phyloP scores from a whole-genome alignment of 2,888 invertebrate species.

The Drosophila falleni region DNA sequence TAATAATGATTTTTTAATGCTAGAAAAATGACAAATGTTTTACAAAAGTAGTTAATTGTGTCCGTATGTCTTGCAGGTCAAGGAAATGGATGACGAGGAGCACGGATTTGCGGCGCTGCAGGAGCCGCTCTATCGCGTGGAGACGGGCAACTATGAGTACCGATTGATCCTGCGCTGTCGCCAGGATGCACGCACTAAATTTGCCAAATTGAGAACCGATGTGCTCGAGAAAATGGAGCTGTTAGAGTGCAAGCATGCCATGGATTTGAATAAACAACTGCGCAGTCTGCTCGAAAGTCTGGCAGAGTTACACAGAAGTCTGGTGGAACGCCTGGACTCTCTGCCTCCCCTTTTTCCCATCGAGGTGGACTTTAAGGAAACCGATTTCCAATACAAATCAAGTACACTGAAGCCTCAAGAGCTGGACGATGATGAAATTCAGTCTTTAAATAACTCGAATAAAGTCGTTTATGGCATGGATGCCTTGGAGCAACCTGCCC shows the following conservation, averaged over 20 bases:
- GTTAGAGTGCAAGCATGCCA: slow-evolving; percentile 98
- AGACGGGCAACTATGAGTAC: slow-evolving; percentile 99
- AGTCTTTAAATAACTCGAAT: slow-evolving; percentile 39
- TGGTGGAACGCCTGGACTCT: slow-evolving; percentile 91
- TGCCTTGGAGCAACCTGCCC: slow-evolving; percentile 80
- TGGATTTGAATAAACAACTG: slow-evolving; percentile 95
- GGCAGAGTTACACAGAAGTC: slow-evolving; percentile 89
- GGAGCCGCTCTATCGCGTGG: slow-evolving; percentile 98
- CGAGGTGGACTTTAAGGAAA: slow-evolving; percentile 96
- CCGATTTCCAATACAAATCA: slow-evolving; percentile 95
- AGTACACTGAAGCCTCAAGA: slow-evolving; percentile 82
- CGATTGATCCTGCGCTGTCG: slow-evolving; percentile 97
- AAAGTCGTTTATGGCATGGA: slow-evolving; percentile 76
- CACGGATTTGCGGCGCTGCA: slow-evolving; percentile 96
- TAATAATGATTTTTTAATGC: too few relatives aligned
- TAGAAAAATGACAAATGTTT: too few relatives aligned
- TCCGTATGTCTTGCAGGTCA: slow-evolving; percentile 86
- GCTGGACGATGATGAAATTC: slow-evolving; percentile 81
- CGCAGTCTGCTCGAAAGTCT: slow-evolving; percentile 94
- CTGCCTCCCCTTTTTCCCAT: slow-evolving; percentile 94
- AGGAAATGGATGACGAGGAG: slow-evolving; percentile 99
- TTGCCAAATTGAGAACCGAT: slow-evolving; percentile 93
- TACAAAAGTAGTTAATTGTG: too few relatives aligned
- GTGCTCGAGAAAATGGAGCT: slow-evolving; percentile 98
- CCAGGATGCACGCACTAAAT: slow-evolving; percentile 95